These are phyloP conservation scores for Geotria australis DNA, from an alignment of 2,797 vertebrate species.

Conservation along the genomic window DNA sequence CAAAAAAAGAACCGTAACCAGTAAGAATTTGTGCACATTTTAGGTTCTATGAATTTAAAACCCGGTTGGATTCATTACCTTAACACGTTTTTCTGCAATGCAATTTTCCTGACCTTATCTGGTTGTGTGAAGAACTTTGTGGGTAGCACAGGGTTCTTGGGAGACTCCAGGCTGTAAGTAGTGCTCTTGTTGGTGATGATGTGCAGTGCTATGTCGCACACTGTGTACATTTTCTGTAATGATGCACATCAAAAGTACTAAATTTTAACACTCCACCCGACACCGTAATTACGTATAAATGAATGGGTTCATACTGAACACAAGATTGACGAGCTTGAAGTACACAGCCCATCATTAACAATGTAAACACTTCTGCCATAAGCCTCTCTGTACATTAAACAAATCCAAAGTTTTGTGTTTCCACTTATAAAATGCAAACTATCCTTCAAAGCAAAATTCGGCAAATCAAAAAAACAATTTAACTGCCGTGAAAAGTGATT, in stretches of 20 bases:
- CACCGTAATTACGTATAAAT: too few relatives aligned
- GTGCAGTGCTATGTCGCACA: constrained; percentile 81
- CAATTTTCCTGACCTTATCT: constrained; percentile 35
- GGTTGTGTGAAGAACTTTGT: constrained; percentile 70
- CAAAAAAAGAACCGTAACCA: not conserved
- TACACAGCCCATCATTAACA: too few relatives aligned
- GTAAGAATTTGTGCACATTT: not conserved
- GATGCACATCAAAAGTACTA: not conserved
- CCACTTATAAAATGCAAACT: too few relatives aligned
- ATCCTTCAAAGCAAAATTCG: too few relatives aligned
- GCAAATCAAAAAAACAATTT: too few relatives aligned
- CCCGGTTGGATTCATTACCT: constrained; percentile 1
- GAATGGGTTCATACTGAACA: too few relatives aligned
- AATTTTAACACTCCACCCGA: too few relatives aligned
- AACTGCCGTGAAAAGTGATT: too few relatives aligned
- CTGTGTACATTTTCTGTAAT: constrained; percentile 74
- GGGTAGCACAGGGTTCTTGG: constrained; percentile 69
- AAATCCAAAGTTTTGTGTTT: too few relatives aligned
- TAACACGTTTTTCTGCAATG: not conserved
- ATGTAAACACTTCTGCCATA: too few relatives aligned
- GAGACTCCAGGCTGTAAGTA: constrained; percentile 62
- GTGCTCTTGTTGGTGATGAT: constrained; percentile 96
- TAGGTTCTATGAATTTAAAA: not conserved
- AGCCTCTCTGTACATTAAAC: too few relatives aligned
- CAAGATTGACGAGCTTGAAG: too few relatives aligned